Evolutionary conservation across 2,113 vertebrate species (phyloP), one percentile per base, ranked within the genome.

Genomic region (Sinocyclocheilus grahami): DNA sequence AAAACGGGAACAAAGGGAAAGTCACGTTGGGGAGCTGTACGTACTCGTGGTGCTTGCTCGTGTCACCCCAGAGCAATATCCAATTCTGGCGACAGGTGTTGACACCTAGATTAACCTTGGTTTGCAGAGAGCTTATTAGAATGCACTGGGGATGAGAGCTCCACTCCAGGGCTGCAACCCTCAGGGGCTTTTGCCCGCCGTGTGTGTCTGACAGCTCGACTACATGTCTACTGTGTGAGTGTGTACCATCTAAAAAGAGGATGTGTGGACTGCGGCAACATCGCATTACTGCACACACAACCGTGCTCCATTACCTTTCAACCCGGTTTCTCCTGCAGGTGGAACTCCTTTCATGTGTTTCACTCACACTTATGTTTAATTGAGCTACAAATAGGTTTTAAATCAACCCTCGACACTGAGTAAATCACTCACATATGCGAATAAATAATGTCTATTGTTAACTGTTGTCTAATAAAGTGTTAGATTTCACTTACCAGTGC

Each of bases 101-200:
- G 85, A 46, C 86, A 78, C 86, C 81, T 62, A 87, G 86, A 87
- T 85, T 89, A 89, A 89, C 85, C 88, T 89, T 89, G 85, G 71
- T 80, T 78, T 87, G 88, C 88, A 78, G 51, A 85, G 82, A 85
- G 85, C 86, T 87, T 81, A 89, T 89, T 89, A 89, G 78, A 82
- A 89, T 89, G 88, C 83, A 74, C 42, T 46, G 42, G 63, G 62
- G 86, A 84, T 20, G 55, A 75, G 83, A 78, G 78, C 77, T 72
- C 24, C 78, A 78, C 86, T 82, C 83, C 85, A 85, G 88, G 88
- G 78, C 82, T 87, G 48, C 33, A 78, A 84, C 88, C 78, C 83
- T 85, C 78, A 42, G 67, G 87, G 85, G 69, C 67, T 88, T 55
- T 55, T 65, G 79, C 84, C 67, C 10, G 5, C 67, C 82, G 78